These are phyloP conservation scores for Fregetta grallaria DNA, from an alignment of 2,113 vertebrate species.

Conservation along the genomic window DNA sequence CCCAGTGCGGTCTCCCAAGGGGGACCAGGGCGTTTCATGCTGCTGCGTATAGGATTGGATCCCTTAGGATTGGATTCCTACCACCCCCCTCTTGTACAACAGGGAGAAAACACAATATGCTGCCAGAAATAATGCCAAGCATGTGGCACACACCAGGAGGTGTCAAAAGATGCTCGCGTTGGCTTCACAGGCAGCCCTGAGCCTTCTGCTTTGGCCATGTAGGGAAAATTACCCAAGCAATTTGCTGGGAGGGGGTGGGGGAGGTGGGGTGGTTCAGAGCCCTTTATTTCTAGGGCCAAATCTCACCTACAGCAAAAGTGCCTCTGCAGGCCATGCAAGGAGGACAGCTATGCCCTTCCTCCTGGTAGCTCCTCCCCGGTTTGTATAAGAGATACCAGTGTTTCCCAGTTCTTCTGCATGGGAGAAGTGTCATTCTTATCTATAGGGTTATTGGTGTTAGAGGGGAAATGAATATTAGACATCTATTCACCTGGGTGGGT, in stretches of 20 bases:
- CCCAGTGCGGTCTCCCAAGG: background rate
- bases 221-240: background rate
- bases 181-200: background rate
- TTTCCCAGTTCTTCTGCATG: background rate
- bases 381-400: background rate
- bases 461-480: background rate
- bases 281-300: background rate
- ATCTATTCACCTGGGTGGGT: background rate
- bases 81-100: background rate
- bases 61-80: background rate
- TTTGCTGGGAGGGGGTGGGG: background rate
- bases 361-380: background rate
- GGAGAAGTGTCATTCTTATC: background rate
- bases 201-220: background rate
- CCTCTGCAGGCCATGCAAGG: background rate
- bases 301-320: background rate
- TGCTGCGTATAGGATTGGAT: background rate
- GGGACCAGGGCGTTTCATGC: background rate
- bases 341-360: background rate
- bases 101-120: background rate
- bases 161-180: accelerated
- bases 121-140: background rate
- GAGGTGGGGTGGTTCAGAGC: background rate
- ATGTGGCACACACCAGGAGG: background rate
- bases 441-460: background rate